Percentiles rank a stretch among this genome's conserved stretches.
These are phyloP conservation scores for Diuraphis noxia DNA, from an alignment of 1,140 invertebrate genomes.

Conservation along the genomic window DNA sequence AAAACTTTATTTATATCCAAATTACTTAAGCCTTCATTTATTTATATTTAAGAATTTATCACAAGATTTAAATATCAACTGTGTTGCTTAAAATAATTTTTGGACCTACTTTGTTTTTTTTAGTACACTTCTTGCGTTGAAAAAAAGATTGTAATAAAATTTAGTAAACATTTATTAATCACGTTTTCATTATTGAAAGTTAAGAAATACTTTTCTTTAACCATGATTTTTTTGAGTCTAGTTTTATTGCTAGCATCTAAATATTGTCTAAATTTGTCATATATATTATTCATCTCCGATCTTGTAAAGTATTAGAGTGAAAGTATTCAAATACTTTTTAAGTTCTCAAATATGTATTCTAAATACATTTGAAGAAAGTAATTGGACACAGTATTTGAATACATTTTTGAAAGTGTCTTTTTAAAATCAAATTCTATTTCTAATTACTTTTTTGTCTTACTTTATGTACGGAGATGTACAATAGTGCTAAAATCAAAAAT, in stretches of 20 bases:
- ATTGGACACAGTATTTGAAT: too few species aligned
- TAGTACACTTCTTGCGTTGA: neutral
- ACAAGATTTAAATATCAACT: neutral
- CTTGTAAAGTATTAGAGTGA: too few species aligned
- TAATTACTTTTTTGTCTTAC: too few species aligned
- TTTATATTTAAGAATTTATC: neutral
- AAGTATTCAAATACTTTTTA: too few species aligned
- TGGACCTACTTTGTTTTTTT: neutral
- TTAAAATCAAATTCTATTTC: too few species aligned
- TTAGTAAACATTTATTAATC: neutral
- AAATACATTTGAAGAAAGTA: too few species aligned
- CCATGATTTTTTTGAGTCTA: neutral
- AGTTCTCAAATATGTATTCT: too few species aligned
- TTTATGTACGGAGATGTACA: too few species aligned
- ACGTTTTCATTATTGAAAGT: neutral
- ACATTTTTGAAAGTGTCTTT: too few species aligned
- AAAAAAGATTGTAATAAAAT: neutral
- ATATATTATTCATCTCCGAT: too few species aligned
- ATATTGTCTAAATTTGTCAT: too few species aligned
- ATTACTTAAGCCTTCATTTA: neutral
- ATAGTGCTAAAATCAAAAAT: too few species aligned
- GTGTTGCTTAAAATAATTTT: neutral
- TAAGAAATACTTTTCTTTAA: neutral
- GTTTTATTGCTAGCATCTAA: neutral
- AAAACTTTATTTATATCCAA: neutral